A percentile compares a stretch with the other conserved stretches of the same genome.
Evolutionary conservation across 2,113 vertebrate species (phyloP).

Genomic region (Pachypanchax playfairii): DNA sequence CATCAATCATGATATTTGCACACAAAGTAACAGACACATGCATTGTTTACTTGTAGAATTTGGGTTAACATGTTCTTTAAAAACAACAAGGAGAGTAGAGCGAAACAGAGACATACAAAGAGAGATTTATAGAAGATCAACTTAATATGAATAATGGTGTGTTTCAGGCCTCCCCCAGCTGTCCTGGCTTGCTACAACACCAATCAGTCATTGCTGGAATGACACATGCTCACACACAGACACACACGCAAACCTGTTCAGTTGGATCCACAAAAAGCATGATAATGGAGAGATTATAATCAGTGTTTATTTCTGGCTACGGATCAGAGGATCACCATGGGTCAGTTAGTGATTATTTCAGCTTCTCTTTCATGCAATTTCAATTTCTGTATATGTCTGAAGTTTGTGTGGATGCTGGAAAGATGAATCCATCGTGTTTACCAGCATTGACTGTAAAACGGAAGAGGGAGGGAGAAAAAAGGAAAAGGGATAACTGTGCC

Average conservation of each 20-base stretch:
- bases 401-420: conserved; percentile 31
- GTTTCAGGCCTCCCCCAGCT: conserved; percentile 47
- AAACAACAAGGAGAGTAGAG: conserved; percentile 1
- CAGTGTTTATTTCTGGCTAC: conserved; percentile 39
- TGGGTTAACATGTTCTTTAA: conserved; percentile 19
- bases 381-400: conserved; percentile 1
- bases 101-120: conserved; percentile 26
- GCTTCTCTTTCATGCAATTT: conserved; percentile 48
- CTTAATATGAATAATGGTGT: conserved; percentile 54
- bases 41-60: not conserved
- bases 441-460: conserved; percentile 48
- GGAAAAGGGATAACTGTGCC: conserved; percentile 16
- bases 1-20: not conserved
- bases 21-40: not conserved
- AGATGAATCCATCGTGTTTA: conserved; percentile 34
- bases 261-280: conserved; percentile 28
- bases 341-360: conserved; percentile 58
- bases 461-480: conserved; percentile 5
- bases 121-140: conserved; percentile 47
- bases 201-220: conserved; percentile 48
- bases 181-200: conserved; percentile 36
- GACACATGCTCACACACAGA: conserved; percentile 13
- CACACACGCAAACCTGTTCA: conserved; percentile 4
- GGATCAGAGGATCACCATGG: conserved; percentile 26
- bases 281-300: conserved; percentile 45